Percentiles rank a stretch among this genome's conserved stretches.
These are phyloP conservation scores for Parnassius apollo DNA, from an alignment of 2,888 invertebrate species.

Conservation along the genomic window DNA sequence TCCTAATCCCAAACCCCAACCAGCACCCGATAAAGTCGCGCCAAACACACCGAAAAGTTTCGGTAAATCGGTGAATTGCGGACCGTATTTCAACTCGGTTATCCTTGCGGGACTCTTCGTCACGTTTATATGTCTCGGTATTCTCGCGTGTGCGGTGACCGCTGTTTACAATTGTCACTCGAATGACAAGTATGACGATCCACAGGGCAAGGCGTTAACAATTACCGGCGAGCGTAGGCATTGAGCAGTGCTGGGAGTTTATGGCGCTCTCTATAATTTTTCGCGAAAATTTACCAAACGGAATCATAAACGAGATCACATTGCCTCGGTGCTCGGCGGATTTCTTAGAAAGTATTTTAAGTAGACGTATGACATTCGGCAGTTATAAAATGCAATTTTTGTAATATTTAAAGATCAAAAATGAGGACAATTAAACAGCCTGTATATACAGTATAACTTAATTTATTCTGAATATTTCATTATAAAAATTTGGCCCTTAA, in stretches of 20 bases:
- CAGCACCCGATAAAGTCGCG: not conserved
- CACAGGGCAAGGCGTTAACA: constrained; percentile 40
- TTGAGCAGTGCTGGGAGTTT: not conserved
- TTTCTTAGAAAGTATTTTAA: no score
- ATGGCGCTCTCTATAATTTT: no score
- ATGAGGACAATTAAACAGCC: no score
- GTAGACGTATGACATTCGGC: no score
- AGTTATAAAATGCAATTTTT: no score
- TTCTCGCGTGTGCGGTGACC: constrained; percentile 41
- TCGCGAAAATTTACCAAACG: no score
- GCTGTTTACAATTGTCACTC: constrained; percentile 38
- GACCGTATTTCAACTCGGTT: constrained; percentile 46
- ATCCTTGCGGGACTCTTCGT: constrained; percentile 47
- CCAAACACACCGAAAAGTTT: constrained; percentile 31
- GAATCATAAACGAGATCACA: no score
- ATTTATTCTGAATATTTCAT: no score
- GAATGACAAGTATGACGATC: constrained; percentile 52
- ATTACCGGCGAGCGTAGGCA: constrained; percentile 16
- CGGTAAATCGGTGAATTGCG: constrained; percentile 45
- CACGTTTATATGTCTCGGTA: constrained; percentile 33
- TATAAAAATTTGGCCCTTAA: no score
- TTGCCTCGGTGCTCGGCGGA: no score
- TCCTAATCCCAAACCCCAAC: not conserved
- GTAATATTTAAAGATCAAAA: no score
- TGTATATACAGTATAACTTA: no score